Base-by-base conservation (phyloP, 2,888 invertebrate species). In the Calameuta idolon region DNA sequence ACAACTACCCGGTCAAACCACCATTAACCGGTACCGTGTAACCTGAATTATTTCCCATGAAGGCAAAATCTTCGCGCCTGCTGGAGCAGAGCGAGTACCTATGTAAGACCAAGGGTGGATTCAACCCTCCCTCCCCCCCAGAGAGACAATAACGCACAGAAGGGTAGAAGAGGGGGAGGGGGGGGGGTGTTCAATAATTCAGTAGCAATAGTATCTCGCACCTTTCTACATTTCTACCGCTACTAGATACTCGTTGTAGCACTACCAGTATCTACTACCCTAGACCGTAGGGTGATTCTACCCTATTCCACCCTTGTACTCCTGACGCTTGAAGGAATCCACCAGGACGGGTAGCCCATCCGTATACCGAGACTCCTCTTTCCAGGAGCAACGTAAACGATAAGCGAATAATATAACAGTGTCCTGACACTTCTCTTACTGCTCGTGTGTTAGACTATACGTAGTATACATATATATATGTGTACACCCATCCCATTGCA, bases 121-220 rank as follows among this genome's bases (percentile, higher is more conserved):
- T 15, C 40, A 15, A 15, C 40, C 37, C 37, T 40, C 34, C 78
- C 3, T 12, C 35, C 12, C 12, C 1, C 35, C 1, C 12, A 35
- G 35, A 12, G 80, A 83, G 85, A 83, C 85, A 85, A 85, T 86
- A 86, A 86, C 81, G 81, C 84, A 33, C 69, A 30, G 69, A n/a
- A 34, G 74, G 74, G n/a, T 31, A 34, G 34, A 31, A 74, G n/a
- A n/a, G n/a, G n/a, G n/a, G n/a, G n/a, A n/a, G n/a, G n/a, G 31
- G 31, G 86, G 31, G 31, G 86, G 84, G 83, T 85, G 86, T 86
- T 89, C 85, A 89, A 89, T 89, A 88, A 89, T 89, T 87, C 89
- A 88, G 80, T 82, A 85, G 85, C 85, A 80, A 85, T 83, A 84
- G 80, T 79, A 79, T 33, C 76, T 75, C 76, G 79, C 75, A 31